A percentile compares a stretch with the other conserved stretches of the same genome.
phyloP scores from a whole-genome alignment of 2,797 vertebrate species.

The Xenops minutus region DNA sequence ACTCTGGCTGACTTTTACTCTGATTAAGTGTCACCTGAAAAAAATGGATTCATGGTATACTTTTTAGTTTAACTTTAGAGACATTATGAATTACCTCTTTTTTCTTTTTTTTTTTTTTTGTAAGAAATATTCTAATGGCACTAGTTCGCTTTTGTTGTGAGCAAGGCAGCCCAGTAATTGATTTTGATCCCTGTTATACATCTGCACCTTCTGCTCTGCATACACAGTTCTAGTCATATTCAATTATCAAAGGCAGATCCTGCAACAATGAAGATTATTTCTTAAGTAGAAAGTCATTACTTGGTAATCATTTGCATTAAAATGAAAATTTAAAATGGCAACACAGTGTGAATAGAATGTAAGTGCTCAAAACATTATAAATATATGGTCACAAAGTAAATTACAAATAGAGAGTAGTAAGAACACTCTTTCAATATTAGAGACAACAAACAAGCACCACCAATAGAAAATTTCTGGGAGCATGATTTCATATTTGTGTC shows the following conservation, averaged over 20 bases:
- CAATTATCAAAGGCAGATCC: background rate
- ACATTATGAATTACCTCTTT: background rate
- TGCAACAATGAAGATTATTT: background rate
- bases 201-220: background rate
- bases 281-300: constrained; percentile 49
- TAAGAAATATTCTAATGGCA: background rate
- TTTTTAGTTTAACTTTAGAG: constrained; percentile 11
- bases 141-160: background rate
- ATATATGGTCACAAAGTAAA: background rate
- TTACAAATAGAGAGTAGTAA: background rate
- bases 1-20: background rate
- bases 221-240: background rate
- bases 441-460: background rate
- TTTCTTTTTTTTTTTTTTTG: background rate
- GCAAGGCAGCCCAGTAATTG: background rate
- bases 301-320: constrained; percentile 57
- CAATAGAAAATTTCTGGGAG: background rate
- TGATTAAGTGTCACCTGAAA: background rate
- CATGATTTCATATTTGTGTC: background rate
- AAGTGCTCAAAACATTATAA: background rate
- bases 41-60: background rate
- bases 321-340: constrained; percentile 46
- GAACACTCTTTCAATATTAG: background rate
- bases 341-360: background rate
- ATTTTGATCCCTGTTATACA: background rate